A percentile compares a stretch with the other conserved stretches of the same genome.
These are phyloP conservation scores for Pseudomyrmex sp. DNA, from an alignment of 1,140 invertebrate genomes.

Conservation along the genomic window DNA sequence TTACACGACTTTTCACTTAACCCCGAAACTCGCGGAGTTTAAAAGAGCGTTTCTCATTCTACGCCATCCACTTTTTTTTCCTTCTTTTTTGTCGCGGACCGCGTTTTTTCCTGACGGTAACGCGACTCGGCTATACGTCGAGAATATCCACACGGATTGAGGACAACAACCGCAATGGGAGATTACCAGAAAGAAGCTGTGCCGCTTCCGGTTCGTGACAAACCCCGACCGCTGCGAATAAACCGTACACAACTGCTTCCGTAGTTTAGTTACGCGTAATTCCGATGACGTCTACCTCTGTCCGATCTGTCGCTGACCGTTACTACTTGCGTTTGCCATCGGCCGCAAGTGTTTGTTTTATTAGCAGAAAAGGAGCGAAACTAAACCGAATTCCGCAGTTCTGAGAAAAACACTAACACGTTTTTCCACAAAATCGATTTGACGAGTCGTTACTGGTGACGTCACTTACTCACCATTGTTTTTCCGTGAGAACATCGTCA, in stretches of 20 bases:
- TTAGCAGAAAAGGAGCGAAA: constrained; percentile 42
- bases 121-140: constrained; percentile 15
- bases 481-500: constrained; percentile 27
- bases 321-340: not conserved
- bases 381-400: not conserved
- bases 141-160: constrained; percentile 34
- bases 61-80: not conserved
- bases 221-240: constrained; percentile 10
- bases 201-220: constrained; percentile 65
- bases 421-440: constrained; percentile 29
- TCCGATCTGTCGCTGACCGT: constrained; percentile 8
- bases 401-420: constrained; percentile 35
- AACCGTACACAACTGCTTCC: constrained; percentile 10
- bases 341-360: constrained; percentile 53
- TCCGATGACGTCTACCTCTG: constrained; percentile 43
- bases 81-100: constrained; percentile 11
- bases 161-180: constrained; percentile 50
- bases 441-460: not conserved
- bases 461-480: constrained; percentile 6
- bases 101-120: not conserved
- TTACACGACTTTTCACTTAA: constrained; percentile 79
- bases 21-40: constrained; percentile 63
- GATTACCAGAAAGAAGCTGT: constrained; percentile 55
- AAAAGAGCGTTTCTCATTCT: constrained; percentile 55
- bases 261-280: constrained; percentile 60